phyloP scores from a whole-genome alignment of 2,113 vertebrate species.

The Trinectes maculatus region DNA sequence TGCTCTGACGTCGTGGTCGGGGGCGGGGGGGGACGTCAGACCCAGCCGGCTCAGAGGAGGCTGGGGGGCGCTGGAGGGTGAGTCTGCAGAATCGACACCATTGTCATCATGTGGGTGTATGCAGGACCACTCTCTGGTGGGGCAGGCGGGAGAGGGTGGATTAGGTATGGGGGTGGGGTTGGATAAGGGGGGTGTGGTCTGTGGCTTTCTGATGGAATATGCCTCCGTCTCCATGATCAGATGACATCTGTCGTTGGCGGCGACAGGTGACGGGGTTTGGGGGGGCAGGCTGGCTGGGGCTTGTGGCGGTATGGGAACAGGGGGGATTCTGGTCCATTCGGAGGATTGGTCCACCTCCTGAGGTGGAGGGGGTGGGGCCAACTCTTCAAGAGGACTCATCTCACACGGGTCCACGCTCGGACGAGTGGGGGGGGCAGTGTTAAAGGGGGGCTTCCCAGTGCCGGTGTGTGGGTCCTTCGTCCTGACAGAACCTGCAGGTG shows the following conservation, averaged over 20 bases:
- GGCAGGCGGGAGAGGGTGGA: slow-evolving; percentile 30
- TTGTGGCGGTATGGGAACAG: slow-evolving; percentile 3
- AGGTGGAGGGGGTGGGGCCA: slow-evolving; percentile 43
- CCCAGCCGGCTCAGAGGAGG: neutral
- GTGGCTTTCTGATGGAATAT: neutral
- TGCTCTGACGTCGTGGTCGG: slow-evolving; percentile 27
- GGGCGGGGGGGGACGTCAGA: slow-evolving; percentile 21
- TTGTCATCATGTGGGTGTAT: slow-evolving; percentile 16
- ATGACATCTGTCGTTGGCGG: neutral
- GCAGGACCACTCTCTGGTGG: slow-evolving; percentile 65
- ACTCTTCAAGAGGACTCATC: slow-evolving; percentile 2
- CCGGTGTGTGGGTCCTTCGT: slow-evolving; percentile 17
- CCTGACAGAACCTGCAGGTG: slow-evolving; percentile 23
- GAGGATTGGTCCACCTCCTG: slow-evolving; percentile 8
- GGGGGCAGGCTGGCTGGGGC: neutral
- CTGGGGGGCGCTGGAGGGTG: neutral
- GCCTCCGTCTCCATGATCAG: slow-evolving; percentile 5
- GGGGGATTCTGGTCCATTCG: neutral
- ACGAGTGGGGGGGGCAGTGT: slow-evolving; percentile 70
- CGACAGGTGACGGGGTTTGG: slow-evolving; percentile 14
- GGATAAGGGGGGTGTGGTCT: neutral
- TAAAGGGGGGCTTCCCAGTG: slow-evolving; percentile 27
- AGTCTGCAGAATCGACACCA: slow-evolving; percentile 11
- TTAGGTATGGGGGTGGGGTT: slow-evolving; percentile 2
- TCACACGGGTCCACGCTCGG: slow-evolving; percentile 31